Base-by-base conservation (phyloP, 2,888 invertebrate species). In the Drosophila mulleri region DNA sequence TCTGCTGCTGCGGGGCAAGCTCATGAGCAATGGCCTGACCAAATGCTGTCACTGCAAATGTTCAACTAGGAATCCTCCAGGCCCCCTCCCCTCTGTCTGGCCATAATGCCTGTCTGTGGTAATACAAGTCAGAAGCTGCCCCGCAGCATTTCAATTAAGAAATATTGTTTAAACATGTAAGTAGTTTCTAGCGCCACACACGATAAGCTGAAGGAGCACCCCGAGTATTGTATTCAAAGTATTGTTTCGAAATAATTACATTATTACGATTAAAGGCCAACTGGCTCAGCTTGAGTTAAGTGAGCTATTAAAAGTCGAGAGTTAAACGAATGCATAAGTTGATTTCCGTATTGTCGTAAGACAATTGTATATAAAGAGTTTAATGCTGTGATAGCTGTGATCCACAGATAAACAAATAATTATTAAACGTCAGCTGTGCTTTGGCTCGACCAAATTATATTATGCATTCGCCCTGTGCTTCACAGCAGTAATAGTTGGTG, bases 11-110 rank as follows among this genome's bases (percentile, higher is more conserved):
- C 39, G 50, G 44, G 44, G 62, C 41, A 65, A 79, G 66, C 82
- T 74, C 88, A 85, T 88, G 83, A 83, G 86, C 87, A 68, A 78
- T 86, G 69, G 71, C 57, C 62, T 78, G 73, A 71, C 72, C 77
- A 76, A 78, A 72, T 70, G 79, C 88, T 88, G 88, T 84, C 83
- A 88, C 73, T 84, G 88, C 83, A 82, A 83, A 88, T 83, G 88
- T 80, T 80, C 47, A 64, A 54, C 75, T 39, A 56, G 47, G 23
- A 62, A 26, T 50, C 56, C 45, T 48, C 58, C 57, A 41, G 42
- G 26, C 26, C 26, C 26, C 6, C 6, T 6, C 26, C 58, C 26
- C 32, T 23, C 61, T 42, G 37, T 45, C 23, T 37, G 35, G 32
- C 61, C 61, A n/a, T 41, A 42, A 4, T 52, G 72, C 39, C 60